These are phyloP conservation scores for Caligus rogercresseyi DNA, from an alignment of 1,140 invertebrate species.

Conservation along the genomic window DNA sequence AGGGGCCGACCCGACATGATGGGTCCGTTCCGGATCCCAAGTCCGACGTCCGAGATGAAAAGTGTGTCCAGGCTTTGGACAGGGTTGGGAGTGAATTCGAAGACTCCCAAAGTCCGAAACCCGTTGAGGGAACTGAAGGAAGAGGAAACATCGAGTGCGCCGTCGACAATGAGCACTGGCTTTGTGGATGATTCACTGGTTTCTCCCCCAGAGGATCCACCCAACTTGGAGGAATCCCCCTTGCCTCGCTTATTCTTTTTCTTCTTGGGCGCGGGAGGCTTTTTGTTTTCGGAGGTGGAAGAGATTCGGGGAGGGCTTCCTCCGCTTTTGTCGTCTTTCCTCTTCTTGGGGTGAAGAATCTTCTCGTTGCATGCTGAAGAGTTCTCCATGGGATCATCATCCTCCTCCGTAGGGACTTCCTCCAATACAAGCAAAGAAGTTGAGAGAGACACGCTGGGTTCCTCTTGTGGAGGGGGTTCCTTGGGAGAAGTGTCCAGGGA, in stretches of 20 bases:
- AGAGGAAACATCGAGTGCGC: neutral
- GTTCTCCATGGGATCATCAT: neutral
- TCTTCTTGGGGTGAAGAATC: too few relatives aligned
- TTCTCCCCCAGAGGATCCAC: neutral
- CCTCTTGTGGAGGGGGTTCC: too few relatives aligned
- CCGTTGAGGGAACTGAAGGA: neutral
- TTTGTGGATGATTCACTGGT: neutral
- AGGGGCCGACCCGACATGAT: neutral
- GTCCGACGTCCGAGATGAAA: neutral
- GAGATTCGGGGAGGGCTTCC: neutral
- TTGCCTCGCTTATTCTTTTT: neutral
- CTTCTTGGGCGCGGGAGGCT: too few relatives aligned
- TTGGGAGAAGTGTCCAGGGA: neutral
- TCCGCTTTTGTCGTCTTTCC: neutral
- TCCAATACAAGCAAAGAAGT: too few relatives aligned
- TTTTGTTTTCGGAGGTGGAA: neutral
- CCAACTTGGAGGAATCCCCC: neutral
- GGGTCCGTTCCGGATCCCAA: conserved; percentile 2
- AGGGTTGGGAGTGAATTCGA: conserved; percentile 3
- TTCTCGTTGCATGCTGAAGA: neutral
- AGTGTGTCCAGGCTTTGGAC: neutral
- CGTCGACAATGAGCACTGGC: conserved; percentile 2
- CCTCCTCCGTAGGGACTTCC: neutral
- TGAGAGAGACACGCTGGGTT: too few relatives aligned
- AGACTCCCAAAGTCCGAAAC: neutral